These are phyloP conservation scores for Corythucha ciliata DNA, from an alignment of 2,888 invertebrate genomes.

Conservation along the genomic window DNA sequence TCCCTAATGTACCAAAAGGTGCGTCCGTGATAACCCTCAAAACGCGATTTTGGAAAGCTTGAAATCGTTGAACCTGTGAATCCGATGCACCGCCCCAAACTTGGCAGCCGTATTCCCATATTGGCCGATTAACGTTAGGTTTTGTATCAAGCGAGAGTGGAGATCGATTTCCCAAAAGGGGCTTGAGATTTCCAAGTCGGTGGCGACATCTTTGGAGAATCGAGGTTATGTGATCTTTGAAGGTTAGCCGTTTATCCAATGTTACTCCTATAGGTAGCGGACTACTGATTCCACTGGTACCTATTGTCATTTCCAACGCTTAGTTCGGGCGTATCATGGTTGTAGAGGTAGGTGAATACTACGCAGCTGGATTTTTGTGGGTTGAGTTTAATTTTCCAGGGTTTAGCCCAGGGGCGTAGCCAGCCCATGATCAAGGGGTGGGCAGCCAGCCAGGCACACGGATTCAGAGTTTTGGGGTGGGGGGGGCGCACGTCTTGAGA, in stretches of 20 bases:
- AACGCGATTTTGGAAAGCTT: too few species aligned
- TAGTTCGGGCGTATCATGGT: neutral
- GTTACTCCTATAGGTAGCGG: too few species aligned
- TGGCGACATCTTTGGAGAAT: neutral
- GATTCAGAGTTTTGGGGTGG: too few species aligned
- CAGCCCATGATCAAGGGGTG: too few species aligned
- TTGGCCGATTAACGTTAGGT: constrained; percentile 4
- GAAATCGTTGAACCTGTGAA: too few species aligned
- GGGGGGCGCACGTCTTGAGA: too few species aligned
- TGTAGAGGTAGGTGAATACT: constrained; percentile 9
- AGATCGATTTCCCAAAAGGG: neutral
- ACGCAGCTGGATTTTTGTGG: constrained; percentile 9
- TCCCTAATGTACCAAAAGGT: constrained; percentile 4
- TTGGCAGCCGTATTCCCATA: constrained; percentile 8
- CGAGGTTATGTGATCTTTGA: neutral
- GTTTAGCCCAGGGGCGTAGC: neutral
- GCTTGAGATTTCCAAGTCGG: too few species aligned
- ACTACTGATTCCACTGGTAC: too few species aligned
- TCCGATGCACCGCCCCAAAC: too few species aligned
- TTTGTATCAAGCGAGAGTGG: too few species aligned
- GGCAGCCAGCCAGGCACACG: too few species aligned
- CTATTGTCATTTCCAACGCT: neutral
- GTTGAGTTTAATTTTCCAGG: constrained; percentile 8
- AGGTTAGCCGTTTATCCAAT: constrained; percentile 7
- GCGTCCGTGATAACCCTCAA: too few species aligned